These are phyloP conservation scores for Rostratula benghalensis DNA, from an alignment of 2,113 vertebrate species.

Conservation along the genomic window DNA sequence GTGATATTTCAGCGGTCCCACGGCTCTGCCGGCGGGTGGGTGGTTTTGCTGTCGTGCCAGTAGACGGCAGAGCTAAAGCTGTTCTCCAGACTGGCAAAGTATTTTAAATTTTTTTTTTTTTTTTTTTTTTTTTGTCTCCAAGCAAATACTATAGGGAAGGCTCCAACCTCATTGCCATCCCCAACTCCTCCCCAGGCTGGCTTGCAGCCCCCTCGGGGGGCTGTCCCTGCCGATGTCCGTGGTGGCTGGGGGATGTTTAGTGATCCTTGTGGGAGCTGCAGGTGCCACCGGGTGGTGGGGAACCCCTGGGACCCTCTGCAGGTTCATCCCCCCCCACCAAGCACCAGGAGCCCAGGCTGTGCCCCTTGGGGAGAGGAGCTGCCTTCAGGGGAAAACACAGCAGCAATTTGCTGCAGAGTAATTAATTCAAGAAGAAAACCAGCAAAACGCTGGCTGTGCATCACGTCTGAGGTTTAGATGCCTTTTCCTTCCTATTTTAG, in stretches of 20 bases:
- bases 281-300: background rate
- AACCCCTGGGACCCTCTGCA: background rate
- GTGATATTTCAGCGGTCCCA: background rate
- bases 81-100: background rate
- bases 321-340: background rate
- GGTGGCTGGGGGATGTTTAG: fast-evolving
- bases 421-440: background rate
- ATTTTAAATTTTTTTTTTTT: background rate
- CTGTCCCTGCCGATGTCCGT: background rate
- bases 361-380: fast-evolving
- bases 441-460: background rate
- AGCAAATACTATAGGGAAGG: background rate
- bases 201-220: background rate
- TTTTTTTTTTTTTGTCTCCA: background rate
- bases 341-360: background rate
- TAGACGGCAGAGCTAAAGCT: background rate
- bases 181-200: fast-evolving
- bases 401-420: background rate
- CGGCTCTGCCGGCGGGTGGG: background rate
- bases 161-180: background rate
- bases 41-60: background rate
- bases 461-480: background rate
- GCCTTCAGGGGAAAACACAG: background rate
- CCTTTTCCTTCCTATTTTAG: background rate
- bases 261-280: background rate